phyloP scores from a whole-genome alignment of 2,888 invertebrate species.

The Toxonevra muliebris region DNA sequence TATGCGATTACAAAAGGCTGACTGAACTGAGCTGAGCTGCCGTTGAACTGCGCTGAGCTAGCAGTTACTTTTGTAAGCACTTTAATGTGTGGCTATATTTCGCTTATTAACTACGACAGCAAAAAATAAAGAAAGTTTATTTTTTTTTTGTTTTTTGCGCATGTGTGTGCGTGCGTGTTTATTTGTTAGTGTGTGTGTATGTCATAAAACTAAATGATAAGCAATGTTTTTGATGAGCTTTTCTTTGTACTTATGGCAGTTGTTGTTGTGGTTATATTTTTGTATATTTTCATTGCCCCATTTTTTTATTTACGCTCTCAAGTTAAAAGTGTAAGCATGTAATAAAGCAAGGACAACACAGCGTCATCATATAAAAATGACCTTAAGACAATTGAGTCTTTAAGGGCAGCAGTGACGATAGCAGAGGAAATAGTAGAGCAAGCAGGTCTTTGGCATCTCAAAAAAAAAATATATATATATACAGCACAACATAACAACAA shows the following conservation, averaged over 20 bases:
- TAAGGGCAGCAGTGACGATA: too few relatives aligned
- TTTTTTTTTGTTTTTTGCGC: not conserved
- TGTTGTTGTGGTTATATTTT: not conserved
- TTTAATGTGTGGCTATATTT: slow-evolving; percentile 16
- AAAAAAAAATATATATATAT: too few relatives aligned
- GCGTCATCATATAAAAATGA: too few relatives aligned
- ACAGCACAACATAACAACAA: too few relatives aligned
- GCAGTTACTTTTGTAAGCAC: not conserved
- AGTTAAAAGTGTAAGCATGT: too few relatives aligned
- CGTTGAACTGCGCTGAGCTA: not conserved
- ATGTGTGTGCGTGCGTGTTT: not conserved
- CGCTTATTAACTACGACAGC: slow-evolving; percentile 19
- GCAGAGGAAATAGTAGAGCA: too few relatives aligned
- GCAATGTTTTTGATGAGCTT: slow-evolving; percentile 21
- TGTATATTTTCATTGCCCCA: slow-evolving; percentile 3
- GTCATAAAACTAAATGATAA: slow-evolving; percentile 23
- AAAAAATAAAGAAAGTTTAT: not conserved
- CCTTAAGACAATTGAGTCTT: too few relatives aligned
- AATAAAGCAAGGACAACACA: too few relatives aligned
- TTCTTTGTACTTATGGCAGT: not conserved
- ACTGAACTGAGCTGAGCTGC: not conserved
- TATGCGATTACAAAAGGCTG: not conserved
- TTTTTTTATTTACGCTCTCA: slow-evolving; percentile 6
- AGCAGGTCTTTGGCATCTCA: too few relatives aligned
- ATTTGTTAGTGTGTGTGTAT: not conserved